A percentile compares a stretch with the other conserved stretches of the same genome.
Conservation (phyloP, 2,113 vertebrate genomes). For the Halcyon malimbica region DNA sequence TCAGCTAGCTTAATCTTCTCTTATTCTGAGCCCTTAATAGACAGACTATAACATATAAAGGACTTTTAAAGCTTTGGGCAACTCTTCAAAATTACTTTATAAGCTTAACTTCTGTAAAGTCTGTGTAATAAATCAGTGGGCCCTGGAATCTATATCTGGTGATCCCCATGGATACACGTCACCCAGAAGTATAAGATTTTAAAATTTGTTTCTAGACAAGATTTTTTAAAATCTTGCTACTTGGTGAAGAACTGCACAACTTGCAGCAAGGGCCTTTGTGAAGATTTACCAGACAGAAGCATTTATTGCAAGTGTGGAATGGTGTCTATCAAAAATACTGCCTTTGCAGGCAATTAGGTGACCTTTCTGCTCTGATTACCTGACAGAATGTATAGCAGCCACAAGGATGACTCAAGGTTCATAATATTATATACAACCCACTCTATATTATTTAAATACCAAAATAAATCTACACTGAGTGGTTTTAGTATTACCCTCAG, state of each 20-base stretch:
- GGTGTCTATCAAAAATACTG: neutral
- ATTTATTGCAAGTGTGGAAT: neutral
- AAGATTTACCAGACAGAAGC: neutral
- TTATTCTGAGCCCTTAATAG: neutral
- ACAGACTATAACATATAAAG: neutral
- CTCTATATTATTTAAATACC: neutral
- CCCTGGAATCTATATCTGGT: neutral
- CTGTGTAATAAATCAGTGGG: neutral
- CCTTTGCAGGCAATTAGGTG: neutral
- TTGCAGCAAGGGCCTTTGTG: neutral
- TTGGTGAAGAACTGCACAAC: neutral
- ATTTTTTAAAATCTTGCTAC: neutral
- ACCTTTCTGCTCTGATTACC: neutral
- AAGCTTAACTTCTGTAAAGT: neutral
- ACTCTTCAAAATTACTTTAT: neutral
- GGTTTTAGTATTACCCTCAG: neutral
- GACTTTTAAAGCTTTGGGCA: neutral
- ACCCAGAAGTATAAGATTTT: neutral
- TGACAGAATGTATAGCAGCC: neutral
- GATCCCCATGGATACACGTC: rapidly evolving
- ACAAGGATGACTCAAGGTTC: neutral
- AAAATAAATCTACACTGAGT: neutral
- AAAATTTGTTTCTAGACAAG: neutral
- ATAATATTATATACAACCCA: neutral
- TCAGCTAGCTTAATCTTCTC: neutral